Base-by-base conservation (phyloP, 92 coral and sea anemone genomes). In the Actinostola sp. region DNA sequence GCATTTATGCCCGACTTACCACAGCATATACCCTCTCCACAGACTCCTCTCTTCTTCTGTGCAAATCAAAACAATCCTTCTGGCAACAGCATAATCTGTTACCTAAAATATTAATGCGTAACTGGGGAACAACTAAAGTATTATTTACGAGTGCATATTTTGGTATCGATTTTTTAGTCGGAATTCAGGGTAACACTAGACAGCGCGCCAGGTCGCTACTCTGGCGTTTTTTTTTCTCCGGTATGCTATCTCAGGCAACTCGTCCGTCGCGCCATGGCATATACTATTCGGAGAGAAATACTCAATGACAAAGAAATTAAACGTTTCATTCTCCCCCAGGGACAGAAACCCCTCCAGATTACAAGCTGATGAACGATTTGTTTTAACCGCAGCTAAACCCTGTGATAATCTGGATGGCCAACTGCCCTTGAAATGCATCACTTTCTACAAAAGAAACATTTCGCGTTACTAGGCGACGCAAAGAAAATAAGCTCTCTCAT, bases 1-100 rank as follows among this genome's bases (percentile, higher is more conserved):
- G 30, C n/a, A 31, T 32, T 17, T 1, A 43, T 35, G 19, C 8
- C 38, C 32, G n/a, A 83, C 93, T 50, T 59, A 93, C 98, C 87
- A 94, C 98, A 82, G 88, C 59, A 83, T 94, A 94, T 30, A 88
- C 89, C 63, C 98, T 82, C 69, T 94, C 98, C 34, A 94, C 95
- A 50, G 98, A 87, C 73, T 94, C 97, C 51, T 89, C 98, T 50
- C 85, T 57, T 72, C 97, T 75, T 62, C 97, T 91, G 69, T 94
- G 98, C 2, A 94, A 84, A 59, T 94, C 98, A 48, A n/a, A n/a
- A 94, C 98, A 58, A 94, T 94, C 53, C 97, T 87, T 56, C 98
- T 84, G 53, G 98, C 98, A 56, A 94, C 92, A 14, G 98, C 98
- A 77, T 94, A 94, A 58, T 94, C 98, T 38, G 95, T 89, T 2